These are phyloP conservation scores for Cataglyphis altisquamis DNA, from an alignment of 2,888 invertebrate species.

Conservation along the genomic window DNA sequence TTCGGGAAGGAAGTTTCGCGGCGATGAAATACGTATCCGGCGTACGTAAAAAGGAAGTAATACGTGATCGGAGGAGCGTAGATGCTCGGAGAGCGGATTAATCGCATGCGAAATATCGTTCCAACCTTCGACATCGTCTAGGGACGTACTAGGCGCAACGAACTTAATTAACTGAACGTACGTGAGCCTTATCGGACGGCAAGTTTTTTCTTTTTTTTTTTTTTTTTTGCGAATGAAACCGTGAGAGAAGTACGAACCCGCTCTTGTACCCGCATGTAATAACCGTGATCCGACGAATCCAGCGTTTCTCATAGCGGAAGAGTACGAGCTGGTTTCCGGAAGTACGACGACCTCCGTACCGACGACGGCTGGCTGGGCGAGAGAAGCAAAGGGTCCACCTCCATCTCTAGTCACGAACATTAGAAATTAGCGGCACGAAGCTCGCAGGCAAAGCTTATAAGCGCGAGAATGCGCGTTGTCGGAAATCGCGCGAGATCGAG, in stretches of 20 bases:
- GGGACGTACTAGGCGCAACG: slow-evolving; percentile 17
- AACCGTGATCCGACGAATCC: slow-evolving; percentile 63
- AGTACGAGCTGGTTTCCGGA: slow-evolving; percentile 58
- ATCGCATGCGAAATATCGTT: slow-evolving; percentile 27
- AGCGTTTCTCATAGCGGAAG: slow-evolving; percentile 65
- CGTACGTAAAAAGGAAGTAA: slow-evolving; percentile 8
- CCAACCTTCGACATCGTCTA: slow-evolving; percentile 37
- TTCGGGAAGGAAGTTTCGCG: neutral
- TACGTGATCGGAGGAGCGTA: slow-evolving; percentile 15
- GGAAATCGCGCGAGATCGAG: slow-evolving; percentile 4
- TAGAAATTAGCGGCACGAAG: slow-evolving; percentile 63
- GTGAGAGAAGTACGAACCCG: slow-evolving; percentile 64
- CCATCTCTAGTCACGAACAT: slow-evolving; percentile 63
- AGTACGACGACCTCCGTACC: slow-evolving; percentile 67
- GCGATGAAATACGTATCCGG: neutral
- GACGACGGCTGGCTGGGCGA: slow-evolving; percentile 17
- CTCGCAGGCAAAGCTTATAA: neutral
- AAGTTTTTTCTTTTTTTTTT: slow-evolving; percentile 38
- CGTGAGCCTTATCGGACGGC: slow-evolving; percentile 59
- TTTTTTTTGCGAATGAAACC: slow-evolving; percentile 52
- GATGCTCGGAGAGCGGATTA: slow-evolving; percentile 12
- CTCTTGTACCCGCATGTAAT: slow-evolving; percentile 60
- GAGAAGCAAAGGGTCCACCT: slow-evolving; percentile 34
- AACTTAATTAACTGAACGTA: slow-evolving; percentile 70
- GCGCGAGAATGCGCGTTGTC: slow-evolving; percentile 16